phyloP scores from a whole-genome alignment of 2,113 vertebrate genomes.

The Kryptolebias marmoratus region DNA sequence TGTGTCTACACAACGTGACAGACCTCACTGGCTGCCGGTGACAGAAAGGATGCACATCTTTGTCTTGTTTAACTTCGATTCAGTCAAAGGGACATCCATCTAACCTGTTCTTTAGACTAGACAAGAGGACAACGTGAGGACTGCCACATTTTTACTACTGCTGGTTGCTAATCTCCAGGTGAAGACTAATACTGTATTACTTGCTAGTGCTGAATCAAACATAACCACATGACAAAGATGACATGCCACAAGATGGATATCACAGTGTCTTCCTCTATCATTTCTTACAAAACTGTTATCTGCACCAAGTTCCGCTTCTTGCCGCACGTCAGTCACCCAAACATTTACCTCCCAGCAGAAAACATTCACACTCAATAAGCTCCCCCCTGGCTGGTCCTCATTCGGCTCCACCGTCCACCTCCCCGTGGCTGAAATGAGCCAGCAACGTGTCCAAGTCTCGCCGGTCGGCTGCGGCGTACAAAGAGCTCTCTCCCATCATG shows the following conservation, averaged over 20 bases:
- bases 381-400: conserved; percentile 72
- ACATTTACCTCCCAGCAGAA: conserved; percentile 62
- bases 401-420: conserved; percentile 82
- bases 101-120: conserved; percentile 20
- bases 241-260: conserved; percentile 23
- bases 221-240: conserved; percentile 23
- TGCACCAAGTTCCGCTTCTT: conserved; percentile 7
- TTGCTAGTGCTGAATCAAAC: conserved; percentile 15
- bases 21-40: conserved; percentile 17
- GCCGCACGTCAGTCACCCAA: conserved; percentile 45
- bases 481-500: conserved; percentile 97
- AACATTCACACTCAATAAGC: conserved; percentile 78
- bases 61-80: conserved; percentile 33
- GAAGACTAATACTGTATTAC: conserved; percentile 44
- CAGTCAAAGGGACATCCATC: conserved; percentile 15
- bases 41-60: conserved; percentile 24
- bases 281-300: conserved; percentile 22
- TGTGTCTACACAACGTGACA: conserved; percentile 22
- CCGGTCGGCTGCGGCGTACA: conserved; percentile 90
- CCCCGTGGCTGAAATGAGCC: conserved; percentile 88
- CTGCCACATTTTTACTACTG: conserved; percentile 16
- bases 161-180: conserved; percentile 29
- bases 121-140: conserved; percentile 33
- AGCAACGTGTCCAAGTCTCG: conserved; percentile 89
- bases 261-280: conserved; percentile 54